phyloP scores from a whole-genome alignment of 2,797 vertebrate genomes.

The Urophycis tenuis region DNA sequence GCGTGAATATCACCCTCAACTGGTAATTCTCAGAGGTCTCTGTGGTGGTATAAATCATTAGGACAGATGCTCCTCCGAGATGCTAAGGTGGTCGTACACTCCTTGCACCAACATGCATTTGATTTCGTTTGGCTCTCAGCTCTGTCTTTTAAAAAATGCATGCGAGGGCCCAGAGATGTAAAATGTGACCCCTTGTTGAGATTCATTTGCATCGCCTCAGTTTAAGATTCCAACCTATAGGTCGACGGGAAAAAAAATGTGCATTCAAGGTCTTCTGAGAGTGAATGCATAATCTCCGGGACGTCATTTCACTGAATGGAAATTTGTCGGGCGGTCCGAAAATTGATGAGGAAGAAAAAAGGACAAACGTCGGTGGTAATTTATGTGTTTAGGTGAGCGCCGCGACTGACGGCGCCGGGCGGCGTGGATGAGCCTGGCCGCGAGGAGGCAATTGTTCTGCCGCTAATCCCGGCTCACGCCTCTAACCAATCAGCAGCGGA shows the following conservation, averaged over 20 bases:
- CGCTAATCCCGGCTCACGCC: conserved; percentile 63
- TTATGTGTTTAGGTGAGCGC: conserved; percentile 53
- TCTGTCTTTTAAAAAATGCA: conserved; percentile 36
- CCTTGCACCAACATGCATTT: conserved; percentile 60
- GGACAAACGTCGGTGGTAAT: conserved; percentile 41
- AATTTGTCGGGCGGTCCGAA: conserved; percentile 16
- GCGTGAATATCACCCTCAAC: conserved; percentile 68
- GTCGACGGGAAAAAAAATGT: conserved; percentile 25
- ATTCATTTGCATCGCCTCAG: conserved; percentile 51
- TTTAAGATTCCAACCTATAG: conserved; percentile 32
- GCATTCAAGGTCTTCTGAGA: conserved; percentile 19
- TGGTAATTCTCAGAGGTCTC: conserved; percentile 70
- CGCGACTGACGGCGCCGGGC: conserved; percentile 47
- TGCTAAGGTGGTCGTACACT: conserved; percentile 61
- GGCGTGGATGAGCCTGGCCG: conserved; percentile 62
- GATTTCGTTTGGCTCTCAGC: conserved; percentile 58
- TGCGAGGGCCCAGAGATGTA: conserved; percentile 56
- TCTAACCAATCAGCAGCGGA: conserved; percentile 60
- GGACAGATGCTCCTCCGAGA: conserved; percentile 76
- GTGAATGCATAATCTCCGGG: conserved; percentile 30
- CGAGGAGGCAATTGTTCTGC: conserved; percentile 61
- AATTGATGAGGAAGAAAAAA: conserved; percentile 43
- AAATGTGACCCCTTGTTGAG: conserved; percentile 55
- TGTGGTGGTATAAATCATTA: conserved; percentile 72
- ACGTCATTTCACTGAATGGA: conserved; percentile 31